Evolutionary conservation across 2,888 invertebrate genomes (phyloP), one percentile per base, ranked within the genome.

Genomic region (Shargacucullia verbasci): DNA sequence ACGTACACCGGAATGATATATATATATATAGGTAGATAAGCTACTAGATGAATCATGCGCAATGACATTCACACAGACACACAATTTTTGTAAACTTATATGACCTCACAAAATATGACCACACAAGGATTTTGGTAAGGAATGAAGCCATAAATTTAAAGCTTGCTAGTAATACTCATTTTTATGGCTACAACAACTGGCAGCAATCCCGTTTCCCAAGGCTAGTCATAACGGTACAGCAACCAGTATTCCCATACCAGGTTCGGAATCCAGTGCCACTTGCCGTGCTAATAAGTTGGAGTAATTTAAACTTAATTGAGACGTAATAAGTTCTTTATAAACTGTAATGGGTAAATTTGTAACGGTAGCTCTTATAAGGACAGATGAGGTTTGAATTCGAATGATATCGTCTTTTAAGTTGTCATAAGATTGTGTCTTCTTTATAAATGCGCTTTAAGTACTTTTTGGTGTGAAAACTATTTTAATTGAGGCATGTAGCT

Each of bases 171-270:
- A 70, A 52, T 70, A 41, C 40, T 55, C 41, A 49, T 46, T 46
- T 65, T 74, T 58, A 71, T 52, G 37, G 55, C 45, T 37, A 13
- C 49, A 25, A 60, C 61, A 54, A 59, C 50, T 60, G 52, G 57
- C 59, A 46, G 37, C 48, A 56, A 73, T 75, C 70, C 71, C 55
- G 76, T 78, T 70, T 55, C 45, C 47, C 75, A 76, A 76, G 75
- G 62, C 59, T 59, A 67, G 57, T 52, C 45, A 44, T 79, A 79
- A 79, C 79, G 78, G 79, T 70, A 64, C 6, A 20, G 0, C 52
- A 61, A 76, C 82, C 76, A 73, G 79, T 76, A 69, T 70, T 65
- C 71, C 77, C 70, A 70, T 76, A 79, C 59, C 72, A 66, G 70
- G 78, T 52, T 45, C 43, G 75, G 71, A 76, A 78, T 78, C 72